Base-by-base conservation (phyloP, 2,888 invertebrate genomes). In the Lagria hirta region DNA sequence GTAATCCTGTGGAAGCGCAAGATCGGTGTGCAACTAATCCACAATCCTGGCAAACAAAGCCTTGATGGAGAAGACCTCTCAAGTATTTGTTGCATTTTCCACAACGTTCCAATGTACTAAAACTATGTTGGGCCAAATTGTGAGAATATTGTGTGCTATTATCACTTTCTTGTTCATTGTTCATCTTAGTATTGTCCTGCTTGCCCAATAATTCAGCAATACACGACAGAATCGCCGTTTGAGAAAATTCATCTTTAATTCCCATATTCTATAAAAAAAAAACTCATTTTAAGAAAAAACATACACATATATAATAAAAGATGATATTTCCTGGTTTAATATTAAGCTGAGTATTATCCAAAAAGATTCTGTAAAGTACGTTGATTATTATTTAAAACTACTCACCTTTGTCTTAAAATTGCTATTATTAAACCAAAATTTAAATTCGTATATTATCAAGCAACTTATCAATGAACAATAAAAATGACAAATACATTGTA, bases 1-100 rank as follows among this genome's bases (percentile, higher is more conserved):
- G 77, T 52, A 83, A 69, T 47, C 81, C 82, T 43, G 79, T 79
- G 23, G 81, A 79, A 28, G 81, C 77, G 68, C 86, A 86, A 49
- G 82, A 81, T 49, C 82, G 75, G 70, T 86, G 86, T 52, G 82
- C 80, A 48, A 84, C 79, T 56, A 84, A 71, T 41, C 84, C 84
- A 69, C 86, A 86, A 76, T 83, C 80, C 74, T 82, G 77, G 66
- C 86, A 86, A 51, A 83, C 76, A 47, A 82, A 77, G 32, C 86
- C 86, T 69, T 86, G 85, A 60, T 83, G 81, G 58, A 82, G 72
- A 26, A 86, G 72, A 27, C 85, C 85, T 54, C 82, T 74, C 51
- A 86, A 74, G 66, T 79, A 83, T 68, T 82, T 82, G 68, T 82
- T 79, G 70, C 87, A 87, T 68, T 84, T 81, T 68, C 82, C 82